Evolutionary conservation across 2,888 invertebrate species (phyloP).

Genomic region (Hipparchia semele): DNA sequence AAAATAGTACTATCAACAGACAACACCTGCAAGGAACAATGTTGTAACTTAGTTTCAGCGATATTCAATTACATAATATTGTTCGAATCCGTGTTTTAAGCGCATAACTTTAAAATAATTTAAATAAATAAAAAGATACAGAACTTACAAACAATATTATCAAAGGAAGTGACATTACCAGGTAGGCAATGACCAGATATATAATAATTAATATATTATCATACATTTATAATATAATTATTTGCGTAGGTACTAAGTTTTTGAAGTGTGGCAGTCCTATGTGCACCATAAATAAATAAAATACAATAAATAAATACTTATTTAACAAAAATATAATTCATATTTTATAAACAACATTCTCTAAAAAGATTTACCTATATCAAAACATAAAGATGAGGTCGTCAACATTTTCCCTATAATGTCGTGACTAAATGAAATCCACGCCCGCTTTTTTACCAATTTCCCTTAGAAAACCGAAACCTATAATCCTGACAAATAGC

Average conservation of each 20-base stretch:
- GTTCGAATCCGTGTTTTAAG: background rate
- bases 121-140: background rate
- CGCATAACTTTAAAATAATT: background rate
- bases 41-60: background rate
- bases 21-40: background rate
- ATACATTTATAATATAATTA: background rate
- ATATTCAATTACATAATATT: background rate
- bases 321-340: background rate
- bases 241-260: too few species aligned
- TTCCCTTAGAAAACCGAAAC: conserved; percentile 50
- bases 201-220: too few species aligned
- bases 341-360: conserved; percentile 20
- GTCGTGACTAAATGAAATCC: conserved; percentile 33
- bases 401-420: conserved; percentile 28
- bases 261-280: too few species aligned
- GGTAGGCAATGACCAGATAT: too few species aligned
- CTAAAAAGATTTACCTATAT: background rate
- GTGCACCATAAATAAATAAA: too few species aligned
- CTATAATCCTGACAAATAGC: conserved; percentile 49
- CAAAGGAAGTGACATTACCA: too few species aligned
- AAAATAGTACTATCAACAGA: too few species aligned
- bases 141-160: too few species aligned
- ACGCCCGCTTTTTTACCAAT: conserved; percentile 45
- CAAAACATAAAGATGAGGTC: conserved; percentile 4
- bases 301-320: too few species aligned